Evolutionary conservation across 2,113 vertebrate species (phyloP), one percentile per base, ranked within the genome.

Genomic region (Embiotoca jacksoni): DNA sequence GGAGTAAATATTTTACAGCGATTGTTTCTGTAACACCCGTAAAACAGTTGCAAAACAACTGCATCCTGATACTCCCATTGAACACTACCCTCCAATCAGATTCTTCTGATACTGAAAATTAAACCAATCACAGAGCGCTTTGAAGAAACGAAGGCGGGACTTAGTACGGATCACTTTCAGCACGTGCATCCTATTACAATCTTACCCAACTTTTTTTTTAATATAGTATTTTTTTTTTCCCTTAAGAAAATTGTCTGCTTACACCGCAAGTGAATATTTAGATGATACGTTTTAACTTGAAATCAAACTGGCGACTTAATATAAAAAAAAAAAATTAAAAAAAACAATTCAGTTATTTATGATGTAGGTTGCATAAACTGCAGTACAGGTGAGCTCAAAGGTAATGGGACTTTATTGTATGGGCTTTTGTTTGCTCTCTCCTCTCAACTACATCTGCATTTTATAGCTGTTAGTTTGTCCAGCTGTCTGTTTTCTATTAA

Each of bases 11-110:
- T 5, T 3, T 0, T 5, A 7, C 10, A 37, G 36, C 35, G 7
- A 52, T 2, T 1, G 23, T 5, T 8, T 23, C 2, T 65, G 10
- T n/a, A 1, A 61, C 62, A 3, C 61, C 52, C 11, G 1, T 1
- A 37, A 2, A 49, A 23, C 31, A 23, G 89, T 93, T 90, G 56
- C 79, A 77, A 90, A 91, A 91, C 86, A 66, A 2, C 41, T 23
- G 16, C 53, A 57, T 86, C 85, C 84, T 47, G 32, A 81, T 64
- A 85, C 87, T 62, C 89, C 89, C 65, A 78, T 52, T 35, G 1
- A 47, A 30, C 30, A 1, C 8, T 9, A 3, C 0, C 13, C 7
- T 50, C 91, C 87, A 93, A 89, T 92, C 58, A 66, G 6, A 68
- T 49, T 54, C 7, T 4, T 0, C 0, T 10, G 2, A 2, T 0